A percentile compares a stretch with the other conserved stretches of the same genome.
Conservation (phyloP, 2,888 invertebrate genomes). For the Caenorhabditis sp. region DNA sequence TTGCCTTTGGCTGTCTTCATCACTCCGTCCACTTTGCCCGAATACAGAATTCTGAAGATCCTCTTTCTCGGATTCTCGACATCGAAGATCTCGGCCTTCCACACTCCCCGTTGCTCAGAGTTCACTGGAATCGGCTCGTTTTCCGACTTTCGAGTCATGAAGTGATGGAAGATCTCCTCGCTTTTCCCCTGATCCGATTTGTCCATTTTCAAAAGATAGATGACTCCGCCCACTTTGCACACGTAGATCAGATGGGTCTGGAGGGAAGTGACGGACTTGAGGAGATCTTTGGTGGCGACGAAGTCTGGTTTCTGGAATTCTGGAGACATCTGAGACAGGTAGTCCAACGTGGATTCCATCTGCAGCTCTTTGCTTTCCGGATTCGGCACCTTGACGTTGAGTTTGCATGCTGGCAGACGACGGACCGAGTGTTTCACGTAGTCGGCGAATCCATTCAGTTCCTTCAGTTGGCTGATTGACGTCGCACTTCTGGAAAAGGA, state of each 20-base stretch:
- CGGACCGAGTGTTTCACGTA: conserved; percentile 1
- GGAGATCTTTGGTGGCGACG: conserved; percentile 7
- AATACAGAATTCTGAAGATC: conserved; percentile 11
- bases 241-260: conserved; percentile 1
- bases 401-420: conserved; percentile 12
- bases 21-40: conserved; percentile 16
- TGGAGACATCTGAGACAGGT: not conserved
- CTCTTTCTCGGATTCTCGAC: not conserved
- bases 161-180: conserved; percentile 7
- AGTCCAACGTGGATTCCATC: conserved; percentile 23
- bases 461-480: not conserved
- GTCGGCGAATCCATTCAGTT: conserved; percentile 4
- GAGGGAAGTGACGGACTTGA: conserved; percentile 3
- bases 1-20: not conserved
- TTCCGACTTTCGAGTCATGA: conserved; percentile 6
- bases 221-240: conserved; percentile 6
- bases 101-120: not conserved
- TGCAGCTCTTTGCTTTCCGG: not conserved
- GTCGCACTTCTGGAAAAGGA: conserved; percentile 1
- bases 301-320: not conserved
- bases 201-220: conserved; percentile 1
- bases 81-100: not conserved
- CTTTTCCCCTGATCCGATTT: not conserved
- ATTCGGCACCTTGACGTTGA: not conserved
- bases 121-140: not conserved